Percentiles rank a stretch among this genome's conserved stretches.
These are phyloP conservation scores for Caiman crocodilus DNA, from an alignment of 2,797 vertebrate genomes.

Conservation along the genomic window DNA sequence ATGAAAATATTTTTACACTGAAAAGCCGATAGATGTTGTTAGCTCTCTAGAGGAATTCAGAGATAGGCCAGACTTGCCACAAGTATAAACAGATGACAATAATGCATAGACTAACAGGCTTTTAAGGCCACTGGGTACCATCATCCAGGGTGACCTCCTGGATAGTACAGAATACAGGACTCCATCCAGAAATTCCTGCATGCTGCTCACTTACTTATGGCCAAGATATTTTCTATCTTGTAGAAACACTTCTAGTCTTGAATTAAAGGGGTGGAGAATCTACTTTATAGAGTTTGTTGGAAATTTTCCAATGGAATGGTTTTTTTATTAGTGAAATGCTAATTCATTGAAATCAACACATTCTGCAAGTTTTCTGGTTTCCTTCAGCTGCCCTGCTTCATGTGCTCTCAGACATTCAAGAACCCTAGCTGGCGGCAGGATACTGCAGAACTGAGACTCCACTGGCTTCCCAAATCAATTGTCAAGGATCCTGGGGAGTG, in stretches of 20 bases:
- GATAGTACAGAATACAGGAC: conserved; percentile 4
- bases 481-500: too few species aligned
- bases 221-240: background rate
- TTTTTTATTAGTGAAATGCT: conserved; percentile 53
- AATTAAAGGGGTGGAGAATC: background rate
- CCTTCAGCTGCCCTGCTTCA: background rate
- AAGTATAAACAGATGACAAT: conserved; percentile 37
- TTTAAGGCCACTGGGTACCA: background rate
- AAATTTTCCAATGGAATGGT: too few species aligned
- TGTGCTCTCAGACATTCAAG: background rate
- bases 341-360: conserved; percentile 40
- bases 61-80: background rate
- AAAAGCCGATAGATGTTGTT: conserved; percentile 17
- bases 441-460: background rate
- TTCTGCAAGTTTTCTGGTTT: conserved; percentile 35
- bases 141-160: conserved; percentile 23
- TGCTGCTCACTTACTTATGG: background rate
- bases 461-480: background rate
- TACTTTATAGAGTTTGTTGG: too few species aligned
- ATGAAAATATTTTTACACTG: background rate
- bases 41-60: conserved; percentile 3
- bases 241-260: background rate
- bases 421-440: background rate
- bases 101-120: background rate
- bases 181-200: background rate